Percentiles rank a stretch among this genome's conserved stretches.
Evolutionary conservation across 2,113 vertebrate genomes (phyloP).

Genomic region (Panurus biarmicus): DNA sequence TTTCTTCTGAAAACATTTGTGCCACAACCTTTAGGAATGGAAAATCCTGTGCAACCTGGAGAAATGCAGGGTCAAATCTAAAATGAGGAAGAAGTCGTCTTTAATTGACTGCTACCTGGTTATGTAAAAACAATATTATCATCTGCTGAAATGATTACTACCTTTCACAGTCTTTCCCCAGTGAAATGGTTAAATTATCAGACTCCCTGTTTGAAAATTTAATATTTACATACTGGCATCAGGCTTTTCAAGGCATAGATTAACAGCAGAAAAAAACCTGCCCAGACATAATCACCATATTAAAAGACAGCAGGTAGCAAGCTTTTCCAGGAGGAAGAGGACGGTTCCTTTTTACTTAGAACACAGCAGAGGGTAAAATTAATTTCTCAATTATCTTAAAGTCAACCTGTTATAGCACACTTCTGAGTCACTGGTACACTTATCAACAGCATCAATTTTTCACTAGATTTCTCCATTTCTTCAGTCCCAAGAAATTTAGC

Average conservation of each 20-base stretch:
- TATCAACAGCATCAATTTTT: conserved; percentile 7
- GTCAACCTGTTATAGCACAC: not conserved
- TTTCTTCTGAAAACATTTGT: not conserved
- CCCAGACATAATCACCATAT: conserved; percentile 15
- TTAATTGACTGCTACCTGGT: not conserved
- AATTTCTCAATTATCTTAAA: conserved; percentile 40
- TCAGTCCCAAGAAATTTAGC: not conserved
- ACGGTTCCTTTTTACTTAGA: not conserved
- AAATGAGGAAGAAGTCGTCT: not conserved
- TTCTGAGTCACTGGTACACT: not conserved
- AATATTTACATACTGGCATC: not conserved
- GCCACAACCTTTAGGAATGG: not conserved
- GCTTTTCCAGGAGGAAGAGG: not conserved
- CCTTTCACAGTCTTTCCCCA: not conserved
- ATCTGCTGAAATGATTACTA: not conserved
- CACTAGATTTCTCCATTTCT: not conserved
- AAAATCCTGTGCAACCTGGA: not conserved
- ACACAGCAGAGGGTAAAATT: conserved; percentile 32
- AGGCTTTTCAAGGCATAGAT: not conserved
- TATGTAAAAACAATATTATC: not conserved
- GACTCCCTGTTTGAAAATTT: not conserved
- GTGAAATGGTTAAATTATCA: not conserved
- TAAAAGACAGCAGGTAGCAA: conserved; percentile 36
- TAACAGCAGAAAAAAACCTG: not conserved
- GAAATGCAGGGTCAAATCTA: not conserved